phyloP scores from a whole-genome alignment of 1,140 invertebrate genomes.

The Drosophila lacertosa region DNA sequence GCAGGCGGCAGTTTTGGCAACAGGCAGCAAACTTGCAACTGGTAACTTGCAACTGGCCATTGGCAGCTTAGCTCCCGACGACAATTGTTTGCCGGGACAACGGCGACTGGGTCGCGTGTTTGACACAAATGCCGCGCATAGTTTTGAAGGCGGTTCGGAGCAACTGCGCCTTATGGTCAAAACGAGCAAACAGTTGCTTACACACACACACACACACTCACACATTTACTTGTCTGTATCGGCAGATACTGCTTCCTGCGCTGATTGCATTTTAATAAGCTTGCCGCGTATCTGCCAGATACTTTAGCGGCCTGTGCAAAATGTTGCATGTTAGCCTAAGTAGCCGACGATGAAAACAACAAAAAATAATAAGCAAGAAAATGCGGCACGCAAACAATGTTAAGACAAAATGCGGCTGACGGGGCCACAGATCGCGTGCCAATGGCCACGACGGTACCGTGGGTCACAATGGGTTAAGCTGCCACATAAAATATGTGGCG shows the following conservation, averaged over 20 bases:
- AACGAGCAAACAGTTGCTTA: conserved; percentile 43
- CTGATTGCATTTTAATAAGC: conserved; percentile 79
- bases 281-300: conserved; percentile 50
- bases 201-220: conserved; percentile 14
- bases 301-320: conserved; percentile 22
- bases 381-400: conserved; percentile 60
- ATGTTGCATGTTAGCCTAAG: conserved; percentile 69
- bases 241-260: conserved; percentile 60
- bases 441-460: conserved; percentile 32
- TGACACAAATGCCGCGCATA: conserved; percentile 81
- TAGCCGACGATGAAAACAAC: conserved; percentile 39
- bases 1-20: conserved; percentile 62
- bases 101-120: conserved; percentile 79
- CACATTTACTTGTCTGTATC: conserved; percentile 11
- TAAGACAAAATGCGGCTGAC: conserved; percentile 5
- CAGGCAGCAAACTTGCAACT: conserved; percentile 48
- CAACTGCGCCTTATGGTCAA: conserved; percentile 74
- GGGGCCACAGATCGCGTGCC: conserved; percentile 59
- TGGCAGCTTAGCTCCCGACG: conserved; percentile 42
- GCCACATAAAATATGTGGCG: conserved; percentile 22
- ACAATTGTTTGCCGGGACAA: conserved; percentile 64
- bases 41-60: conserved; percentile 28
- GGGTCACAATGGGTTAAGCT: conserved; percentile 71
- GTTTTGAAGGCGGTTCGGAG: conserved; percentile 79
- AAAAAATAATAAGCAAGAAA: conserved; percentile 61